Evolutionary conservation across 2,113 vertebrate genomes (phyloP).

Genomic region (Oreocharis arfaki): DNA sequence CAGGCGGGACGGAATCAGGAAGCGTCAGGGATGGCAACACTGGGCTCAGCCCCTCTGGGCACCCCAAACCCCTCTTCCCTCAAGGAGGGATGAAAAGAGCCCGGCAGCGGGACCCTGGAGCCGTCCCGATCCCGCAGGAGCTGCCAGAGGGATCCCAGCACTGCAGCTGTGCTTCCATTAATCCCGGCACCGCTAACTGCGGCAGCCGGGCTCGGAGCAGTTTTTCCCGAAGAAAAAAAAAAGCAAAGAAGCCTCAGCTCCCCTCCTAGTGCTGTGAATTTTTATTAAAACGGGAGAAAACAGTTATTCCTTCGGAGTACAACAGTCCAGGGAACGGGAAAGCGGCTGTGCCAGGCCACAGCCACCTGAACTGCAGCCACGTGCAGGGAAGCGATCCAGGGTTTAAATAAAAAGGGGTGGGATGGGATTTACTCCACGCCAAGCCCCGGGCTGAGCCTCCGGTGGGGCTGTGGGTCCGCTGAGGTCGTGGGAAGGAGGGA

Average conservation of each 20-base stretch:
- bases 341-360: neutral
- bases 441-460: neutral
- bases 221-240: neutral
- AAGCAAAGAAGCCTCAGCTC: neutral
- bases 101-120: accelerated
- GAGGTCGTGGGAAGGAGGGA: neutral
- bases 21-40: accelerated
- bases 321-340: neutral
- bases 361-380: neutral
- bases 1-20: neutral
- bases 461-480: neutral
- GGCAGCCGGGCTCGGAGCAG: neutral
- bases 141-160: neutral
- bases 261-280: slow-evolving; percentile 14
- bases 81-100: neutral
- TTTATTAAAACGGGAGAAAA: slow-evolving; percentile 70
- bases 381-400: neutral
- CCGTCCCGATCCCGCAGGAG: neutral
- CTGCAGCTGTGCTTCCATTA: neutral
- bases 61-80: neutral
- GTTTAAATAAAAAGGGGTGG: neutral
- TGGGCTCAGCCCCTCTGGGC: neutral
- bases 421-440: neutral
- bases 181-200: neutral
- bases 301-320: slow-evolving; percentile 11